These are phyloP conservation scores for Alcedo quadribrachys DNA, from an alignment of 2,797 vertebrate species.

Conservation along the genomic window DNA sequence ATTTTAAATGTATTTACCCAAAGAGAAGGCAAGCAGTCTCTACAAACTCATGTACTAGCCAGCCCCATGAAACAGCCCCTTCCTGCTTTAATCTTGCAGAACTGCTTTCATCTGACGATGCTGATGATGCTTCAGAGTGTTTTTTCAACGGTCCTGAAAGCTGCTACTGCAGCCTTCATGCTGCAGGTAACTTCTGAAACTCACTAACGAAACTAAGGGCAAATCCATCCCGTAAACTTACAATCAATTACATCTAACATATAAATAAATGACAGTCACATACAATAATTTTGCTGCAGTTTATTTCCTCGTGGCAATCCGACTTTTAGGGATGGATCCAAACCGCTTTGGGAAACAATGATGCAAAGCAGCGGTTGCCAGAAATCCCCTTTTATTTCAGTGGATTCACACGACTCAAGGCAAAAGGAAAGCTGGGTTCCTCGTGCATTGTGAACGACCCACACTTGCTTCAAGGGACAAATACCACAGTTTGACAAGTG, in stretches of 20 bases:
- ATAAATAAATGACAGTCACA: neutral
- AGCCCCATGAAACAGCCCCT: neutral
- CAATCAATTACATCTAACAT: neutral
- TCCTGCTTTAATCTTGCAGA: neutral
- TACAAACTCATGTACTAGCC: neutral
- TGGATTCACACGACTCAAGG: neutral
- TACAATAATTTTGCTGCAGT: neutral
- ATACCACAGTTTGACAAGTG: neutral
- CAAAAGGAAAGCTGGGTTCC: slow-evolving; percentile 12
- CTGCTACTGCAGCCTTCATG: neutral
- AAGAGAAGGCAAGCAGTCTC: neutral
- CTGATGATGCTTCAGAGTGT: neutral
- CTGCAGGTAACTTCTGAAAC: neutral
- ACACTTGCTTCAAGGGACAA: neutral
- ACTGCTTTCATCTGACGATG: neutral
- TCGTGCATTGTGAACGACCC: neutral
- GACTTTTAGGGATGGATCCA: neutral
- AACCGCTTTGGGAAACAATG: neutral
- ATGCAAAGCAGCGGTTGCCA: slow-evolving; percentile 22
- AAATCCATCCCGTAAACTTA: neutral
- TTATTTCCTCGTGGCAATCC: neutral
- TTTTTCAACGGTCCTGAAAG: neutral
- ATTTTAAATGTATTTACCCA: neutral
- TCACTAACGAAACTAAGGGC: neutral
- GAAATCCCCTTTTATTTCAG: slow-evolving; percentile 5